phyloP scores from a whole-genome alignment of 2,113 vertebrate genomes.

The Puntigrus tetrazona region DNA sequence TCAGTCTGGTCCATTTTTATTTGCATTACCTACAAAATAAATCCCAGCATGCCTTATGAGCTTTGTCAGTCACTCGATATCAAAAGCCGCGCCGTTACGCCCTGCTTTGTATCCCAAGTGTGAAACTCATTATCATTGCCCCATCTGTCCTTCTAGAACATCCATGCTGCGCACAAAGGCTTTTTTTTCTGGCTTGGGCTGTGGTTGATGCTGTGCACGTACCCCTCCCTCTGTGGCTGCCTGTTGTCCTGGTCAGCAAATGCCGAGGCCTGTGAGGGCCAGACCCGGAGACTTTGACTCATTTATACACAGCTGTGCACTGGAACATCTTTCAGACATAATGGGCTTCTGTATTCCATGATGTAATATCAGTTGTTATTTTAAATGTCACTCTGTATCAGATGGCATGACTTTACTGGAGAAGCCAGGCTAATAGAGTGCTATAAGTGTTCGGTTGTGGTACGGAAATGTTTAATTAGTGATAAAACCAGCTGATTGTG shows the following conservation, averaged over 20 bases:
- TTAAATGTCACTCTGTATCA: background rate
- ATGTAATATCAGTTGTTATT: slow-evolving; percentile 18
- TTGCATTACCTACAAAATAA: slow-evolving; percentile 4
- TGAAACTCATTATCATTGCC: slow-evolving; percentile 20
- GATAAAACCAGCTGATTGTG: background rate
- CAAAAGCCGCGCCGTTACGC: background rate
- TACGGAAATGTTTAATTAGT: background rate
- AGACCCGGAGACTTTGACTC: slow-evolving; percentile 56
- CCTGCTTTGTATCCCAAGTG: slow-evolving; percentile 19
- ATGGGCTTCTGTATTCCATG: slow-evolving; percentile 23
- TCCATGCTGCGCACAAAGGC: slow-evolving; percentile 36
- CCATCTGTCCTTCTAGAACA: slow-evolving; percentile 37
- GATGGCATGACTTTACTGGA: background rate
- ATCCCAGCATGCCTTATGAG: background rate
- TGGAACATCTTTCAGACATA: slow-evolving; percentile 24
- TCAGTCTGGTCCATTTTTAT: slow-evolving; percentile 20
- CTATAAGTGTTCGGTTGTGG: background rate
- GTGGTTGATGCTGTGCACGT: slow-evolving; percentile 21
- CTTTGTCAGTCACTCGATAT: slow-evolving; percentile 19
- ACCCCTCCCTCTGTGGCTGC: slow-evolving; percentile 10
- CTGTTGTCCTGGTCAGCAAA: slow-evolving; percentile 44
- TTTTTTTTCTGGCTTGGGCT: slow-evolving; percentile 33
- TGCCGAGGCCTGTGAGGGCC: slow-evolving; percentile 22
- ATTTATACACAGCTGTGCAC: slow-evolving; percentile 43
- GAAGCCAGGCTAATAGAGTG: background rate